Conservation (phyloP, 2,113 vertebrate genomes). For the Catagonus wagneri region DNA sequence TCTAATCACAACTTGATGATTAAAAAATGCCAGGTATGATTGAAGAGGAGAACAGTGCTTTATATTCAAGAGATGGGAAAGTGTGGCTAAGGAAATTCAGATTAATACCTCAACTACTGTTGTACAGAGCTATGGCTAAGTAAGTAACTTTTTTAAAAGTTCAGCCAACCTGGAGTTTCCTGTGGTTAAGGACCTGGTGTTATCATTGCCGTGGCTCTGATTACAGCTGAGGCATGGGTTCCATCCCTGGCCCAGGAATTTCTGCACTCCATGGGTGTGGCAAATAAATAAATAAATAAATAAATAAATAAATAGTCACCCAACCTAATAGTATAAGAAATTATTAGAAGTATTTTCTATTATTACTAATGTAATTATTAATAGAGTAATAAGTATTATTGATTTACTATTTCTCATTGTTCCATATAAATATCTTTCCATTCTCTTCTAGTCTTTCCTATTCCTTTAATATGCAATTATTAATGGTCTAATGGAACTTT, state of each 20-base stretch:
- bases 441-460: neutral
- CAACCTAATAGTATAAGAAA: neutral
- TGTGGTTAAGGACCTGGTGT: no score
- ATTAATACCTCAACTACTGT: neutral
- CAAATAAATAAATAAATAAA: no score
- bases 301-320: neutral
- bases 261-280: no score
- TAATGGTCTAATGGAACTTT: neutral
- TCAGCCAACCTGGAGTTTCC: neutral
- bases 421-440: neutral
- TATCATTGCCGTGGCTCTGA: no score
- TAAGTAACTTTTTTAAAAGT: neutral
- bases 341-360: constrained; percentile 39
- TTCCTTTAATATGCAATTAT: neutral
- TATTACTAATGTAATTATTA: neutral
- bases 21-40: neutral
- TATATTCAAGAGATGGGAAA: neutral
- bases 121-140: neutral
- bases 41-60: neutral
- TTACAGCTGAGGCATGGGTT: no score
- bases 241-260: no score
- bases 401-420: neutral
- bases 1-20: constrained; percentile 23
- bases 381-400: neutral
- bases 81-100: neutral